Evolutionary conservation across 1,140 invertebrate species (phyloP), one percentile per base, ranked within the genome.

Genomic region (Anagrus nilaparvatae): DNA sequence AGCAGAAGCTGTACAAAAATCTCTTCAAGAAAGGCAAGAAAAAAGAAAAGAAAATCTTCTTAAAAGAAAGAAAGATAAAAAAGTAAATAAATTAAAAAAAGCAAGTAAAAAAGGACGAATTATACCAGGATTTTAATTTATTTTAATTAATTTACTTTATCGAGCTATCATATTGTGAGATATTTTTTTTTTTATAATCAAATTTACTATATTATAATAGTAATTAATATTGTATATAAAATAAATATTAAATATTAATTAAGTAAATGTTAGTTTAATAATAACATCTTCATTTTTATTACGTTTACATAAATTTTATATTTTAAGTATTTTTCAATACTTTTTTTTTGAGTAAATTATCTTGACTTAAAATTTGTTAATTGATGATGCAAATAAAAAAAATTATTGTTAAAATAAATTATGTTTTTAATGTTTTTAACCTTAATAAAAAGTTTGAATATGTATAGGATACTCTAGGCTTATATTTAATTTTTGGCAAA

Each of bases 31-130:
- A 33, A 69, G 63, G 33, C 82, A 87, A 55, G 72, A 82, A 34
- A 88, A 87, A 58, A 68, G 87, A 17, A 63, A 70, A 44, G 74
- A 79, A 25, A 89, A 89, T 67, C 78, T 90, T 42, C 60, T 78
- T 37, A 75, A 77, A 45, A 74, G 74, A 35, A 87, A 86, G 58
- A 76, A 81, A 44, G 74, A 80, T 3, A 84, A 82, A 46, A 83
- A 84, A 54, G 72, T 74, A 4, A 81, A 76, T 36, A 86, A 85
- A 59, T 60, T 82, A 8, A 86, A 87, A 56, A 77, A 73, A 50
- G 64, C 78, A 10, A 69, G 77, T 20, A 87, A 89, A 57, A 85
- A 78, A 59, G 85, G 86, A 9, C 71, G 82, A 46, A 65, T 78
- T 38, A 75, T 82, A 55, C 67, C 78, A 25, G 77, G 76, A 20